Evolutionary conservation across 2,113 vertebrate genomes (phyloP).

Genomic region (Gasterosteus nipponicus): DNA sequence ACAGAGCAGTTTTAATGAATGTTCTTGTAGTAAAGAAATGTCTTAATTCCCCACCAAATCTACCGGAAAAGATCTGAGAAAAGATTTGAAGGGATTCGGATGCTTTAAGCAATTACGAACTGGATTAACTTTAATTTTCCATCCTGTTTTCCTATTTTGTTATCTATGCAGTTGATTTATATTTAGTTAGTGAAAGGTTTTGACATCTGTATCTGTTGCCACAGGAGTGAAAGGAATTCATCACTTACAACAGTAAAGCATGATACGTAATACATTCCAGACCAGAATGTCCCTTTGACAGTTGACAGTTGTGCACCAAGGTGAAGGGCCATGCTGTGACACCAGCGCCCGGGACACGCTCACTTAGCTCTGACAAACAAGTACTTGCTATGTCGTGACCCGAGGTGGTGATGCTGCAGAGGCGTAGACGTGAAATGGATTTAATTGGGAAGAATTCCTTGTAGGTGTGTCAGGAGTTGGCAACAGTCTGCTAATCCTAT

Average conservation of each 20-base stretch:
- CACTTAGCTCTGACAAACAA: constrained; percentile 55
- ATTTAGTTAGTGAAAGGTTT: not conserved
- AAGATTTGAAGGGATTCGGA: not conserved
- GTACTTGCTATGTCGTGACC: constrained; percentile 46
- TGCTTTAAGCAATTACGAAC: not conserved
- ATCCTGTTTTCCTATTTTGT: not conserved
- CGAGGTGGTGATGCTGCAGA: constrained; percentile 40
- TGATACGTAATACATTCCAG: not conserved
- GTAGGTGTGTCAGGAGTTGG: constrained; percentile 25
- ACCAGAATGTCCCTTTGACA: not conserved
- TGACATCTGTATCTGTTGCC: not conserved
- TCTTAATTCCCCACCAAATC: not conserved
- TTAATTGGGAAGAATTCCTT: constrained; percentile 45
- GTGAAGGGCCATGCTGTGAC: constrained; percentile 19
- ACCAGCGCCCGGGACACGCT: constrained; percentile 35
- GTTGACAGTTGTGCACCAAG: constrained; percentile 24
- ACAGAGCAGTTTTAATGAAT: not conserved
- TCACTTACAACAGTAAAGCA: not conserved
- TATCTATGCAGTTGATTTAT: not conserved
- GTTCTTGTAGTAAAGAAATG: not conserved
- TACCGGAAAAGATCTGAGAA: not conserved
- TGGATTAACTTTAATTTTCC: not conserved
- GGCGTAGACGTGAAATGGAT: constrained; percentile 32
- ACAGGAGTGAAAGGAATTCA: not conserved
- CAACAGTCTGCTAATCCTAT: constrained; percentile 30